Evolutionary conservation across 2,797 vertebrate species (phyloP), one percentile per base, ranked within the genome.

Genomic region (Dromococcyx pavoninus): DNA sequence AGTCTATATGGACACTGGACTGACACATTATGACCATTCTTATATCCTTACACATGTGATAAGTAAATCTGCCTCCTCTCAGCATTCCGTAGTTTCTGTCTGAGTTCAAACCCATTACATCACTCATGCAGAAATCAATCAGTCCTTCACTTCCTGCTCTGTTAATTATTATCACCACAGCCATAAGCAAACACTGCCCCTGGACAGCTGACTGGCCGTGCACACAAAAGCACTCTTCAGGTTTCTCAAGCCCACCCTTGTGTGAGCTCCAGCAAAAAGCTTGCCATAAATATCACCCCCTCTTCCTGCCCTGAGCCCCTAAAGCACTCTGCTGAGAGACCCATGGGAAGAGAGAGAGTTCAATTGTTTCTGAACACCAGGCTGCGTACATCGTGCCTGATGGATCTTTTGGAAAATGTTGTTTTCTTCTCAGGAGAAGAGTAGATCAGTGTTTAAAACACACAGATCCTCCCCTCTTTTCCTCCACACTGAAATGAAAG

Each of bases 171-270:
- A 93, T 90, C 93, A 50, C 79, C 82, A 65, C 81, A 91, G 33
- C 94, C 86, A 89, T 51, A 93, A 92, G 94, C 92, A 95, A 97
- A 95, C 91, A 91, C 46, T 5, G 65, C 88, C 83, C 82, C 57
- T 57, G 93, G 81, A 56, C 96, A 93, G 88, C 91, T 94, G 93
- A 96, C 80, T 37, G 62, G 88, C 64, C 7, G 0, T 10, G 65
- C 76, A 77, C 95, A 98, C 96, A 97, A 97, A 95, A 94, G 93
- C 84, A 28, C 84, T 81, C 93, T 96, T 97, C 84, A 96, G 61
- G 91, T 95, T 93, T 84, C 89, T 97, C 90, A 97, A 97, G 94
- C 93, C 93, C 92, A 94, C 72, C 78, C 91, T 94, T 95, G 87
- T 95, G 91, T 39, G 12, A 60, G 76, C 30, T 96, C 96, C 97